Evolutionary conservation across 64 coral and sea anemone genomes (phyloP), one percentile per base, ranked within the genome.

Genomic region (Astreopora myriophthalma): DNA sequence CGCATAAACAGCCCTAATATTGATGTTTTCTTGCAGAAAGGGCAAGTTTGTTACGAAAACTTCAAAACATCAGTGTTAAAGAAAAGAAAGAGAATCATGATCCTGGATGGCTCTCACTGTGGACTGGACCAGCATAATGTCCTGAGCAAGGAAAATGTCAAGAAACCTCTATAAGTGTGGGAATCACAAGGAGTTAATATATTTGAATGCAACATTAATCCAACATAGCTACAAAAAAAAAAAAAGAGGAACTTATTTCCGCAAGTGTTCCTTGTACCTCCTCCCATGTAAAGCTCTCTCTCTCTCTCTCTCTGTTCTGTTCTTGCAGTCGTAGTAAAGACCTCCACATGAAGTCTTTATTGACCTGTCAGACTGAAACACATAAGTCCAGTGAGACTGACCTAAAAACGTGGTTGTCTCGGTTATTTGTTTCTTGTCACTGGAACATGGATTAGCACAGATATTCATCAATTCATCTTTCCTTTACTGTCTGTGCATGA

Each of bases 61-160:
- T 97, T 68, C 65, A 90, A 42, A 71, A 62, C 30, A 94, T 97
- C 40, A 73, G 82, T 74, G 71, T 24, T 64, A 93, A 97, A 48
- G 91, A 73, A 48, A 90, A 67, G 11, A 29, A 67, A 87, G 80
- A 97, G 13, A 94, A 88, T 27, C 76, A 33, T 42, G 62, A 90
- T 3, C 95, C 92, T 26, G 71, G 75, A 33, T 86, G 92, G 71
- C 64, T 97, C 1, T 94, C 95, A n/a, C 64, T 94, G 27, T 97
- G 86, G 77, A 87, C 67, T 24, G 95, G 95, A 16, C 95, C 95
- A 3, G 74, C 81, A n/a, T 96, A 31, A 91, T 33, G 5, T 36
- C 6, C 22, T 10, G 14, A 31, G 12, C 17, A 25, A 12, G 8
- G 8, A 63, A 83, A 37, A 39, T 34, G 17, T 5, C 31, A 83